Evolutionary conservation across 2,888 invertebrate species (phyloP).

Genomic region (Volucella inflata): DNA sequence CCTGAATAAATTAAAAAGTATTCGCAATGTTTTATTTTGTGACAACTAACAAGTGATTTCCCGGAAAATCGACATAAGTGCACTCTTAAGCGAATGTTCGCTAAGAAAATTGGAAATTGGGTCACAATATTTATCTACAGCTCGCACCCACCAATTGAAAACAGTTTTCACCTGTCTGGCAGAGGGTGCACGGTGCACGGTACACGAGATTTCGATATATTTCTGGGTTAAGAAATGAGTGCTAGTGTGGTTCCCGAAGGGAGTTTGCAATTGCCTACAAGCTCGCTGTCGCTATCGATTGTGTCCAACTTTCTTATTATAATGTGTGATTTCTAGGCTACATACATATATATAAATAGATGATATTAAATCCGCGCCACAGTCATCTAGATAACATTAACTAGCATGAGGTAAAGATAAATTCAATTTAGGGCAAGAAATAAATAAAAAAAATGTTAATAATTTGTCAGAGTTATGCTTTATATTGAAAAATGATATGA

Average conservation of each 20-base stretch:
- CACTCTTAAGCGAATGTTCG: conserved; percentile 64
- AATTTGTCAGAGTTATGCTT: conserved; percentile 30
- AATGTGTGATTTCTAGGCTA: conserved; percentile 72
- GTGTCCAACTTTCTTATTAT: conserved; percentile 64
- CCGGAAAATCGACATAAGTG: conserved; percentile 66
- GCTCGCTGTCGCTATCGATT: conserved; percentile 64
- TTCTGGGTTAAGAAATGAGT: conserved; percentile 56
- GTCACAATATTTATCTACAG: conserved; percentile 76
- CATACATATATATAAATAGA: conserved; percentile 58
- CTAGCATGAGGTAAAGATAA: conserved; percentile 72
- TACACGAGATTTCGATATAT: conserved; percentile 49
- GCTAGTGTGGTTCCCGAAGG: conserved; percentile 43
- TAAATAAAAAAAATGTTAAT: conserved; percentile 56
- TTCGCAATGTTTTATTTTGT: conserved; percentile 56
- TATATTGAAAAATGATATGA: conserved; percentile 66
- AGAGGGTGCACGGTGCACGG: conserved; percentile 46
- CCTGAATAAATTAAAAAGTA: conserved; percentile 52
- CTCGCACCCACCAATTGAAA: conserved; percentile 72
- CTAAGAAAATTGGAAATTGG: conserved; percentile 79
- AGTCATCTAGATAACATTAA: conserved; percentile 62
- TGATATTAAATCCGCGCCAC: conserved; percentile 71
- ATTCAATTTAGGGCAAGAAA: conserved; percentile 66
- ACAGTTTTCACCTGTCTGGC: conserved; percentile 79
- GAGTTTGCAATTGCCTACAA: conserved; percentile 33
- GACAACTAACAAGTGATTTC: conserved; percentile 74